A percentile compares a stretch with the other conserved stretches of the same genome.
Evolutionary conservation across 2,113 vertebrate species (phyloP).

Genomic region (Rallus limicola): DNA sequence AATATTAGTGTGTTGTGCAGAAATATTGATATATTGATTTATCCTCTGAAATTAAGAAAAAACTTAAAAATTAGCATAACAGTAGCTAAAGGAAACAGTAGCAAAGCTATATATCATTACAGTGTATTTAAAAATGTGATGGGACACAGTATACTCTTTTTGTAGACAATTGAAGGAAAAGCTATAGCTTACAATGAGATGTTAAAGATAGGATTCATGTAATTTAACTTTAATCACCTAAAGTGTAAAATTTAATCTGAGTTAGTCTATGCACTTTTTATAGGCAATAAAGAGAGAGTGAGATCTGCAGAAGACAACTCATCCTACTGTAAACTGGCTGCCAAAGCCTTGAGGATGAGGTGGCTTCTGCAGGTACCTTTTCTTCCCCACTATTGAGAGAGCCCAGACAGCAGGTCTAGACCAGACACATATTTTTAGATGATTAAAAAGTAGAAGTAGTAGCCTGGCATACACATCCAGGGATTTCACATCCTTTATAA

Average conservation of each 20-base stretch:
- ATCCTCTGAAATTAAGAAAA: neutral
- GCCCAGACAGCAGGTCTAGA: neutral
- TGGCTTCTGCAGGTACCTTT: neutral
- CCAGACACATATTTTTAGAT: neutral
- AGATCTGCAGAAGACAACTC: neutral
- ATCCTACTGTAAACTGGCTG: neutral
- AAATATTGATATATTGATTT: neutral
- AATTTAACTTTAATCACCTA: neutral
- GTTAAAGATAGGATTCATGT: neutral
- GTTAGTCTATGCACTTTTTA: neutral
- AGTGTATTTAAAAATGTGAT: neutral
- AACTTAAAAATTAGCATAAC: neutral
- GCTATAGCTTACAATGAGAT: neutral
- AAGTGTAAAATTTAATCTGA: neutral
- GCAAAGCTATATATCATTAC: neutral
- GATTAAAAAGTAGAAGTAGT: neutral
- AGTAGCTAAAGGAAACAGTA: neutral
- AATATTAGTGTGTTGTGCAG: neutral
- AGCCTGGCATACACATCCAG: neutral
- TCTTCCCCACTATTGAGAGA: neutral
- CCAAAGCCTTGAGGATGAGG: neutral
- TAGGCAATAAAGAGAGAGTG: neutral
- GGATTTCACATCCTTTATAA: neutral
- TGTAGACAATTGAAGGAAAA: neutral
- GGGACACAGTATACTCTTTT: neutral